Conservation (phyloP, 1,140 invertebrate species). For the Drosophila tristis region DNA sequence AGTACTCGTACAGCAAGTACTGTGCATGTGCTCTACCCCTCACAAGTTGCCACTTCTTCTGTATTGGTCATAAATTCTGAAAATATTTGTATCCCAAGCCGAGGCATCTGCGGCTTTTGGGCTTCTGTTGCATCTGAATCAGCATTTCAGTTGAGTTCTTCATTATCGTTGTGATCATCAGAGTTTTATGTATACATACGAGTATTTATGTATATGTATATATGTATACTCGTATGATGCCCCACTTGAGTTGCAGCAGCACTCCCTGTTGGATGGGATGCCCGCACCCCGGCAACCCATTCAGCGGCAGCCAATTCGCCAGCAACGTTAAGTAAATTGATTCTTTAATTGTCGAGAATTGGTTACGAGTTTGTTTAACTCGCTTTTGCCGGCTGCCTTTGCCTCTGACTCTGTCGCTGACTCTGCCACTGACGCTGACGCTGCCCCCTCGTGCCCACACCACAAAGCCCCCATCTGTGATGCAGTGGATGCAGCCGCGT, state of each 20-base stretch:
- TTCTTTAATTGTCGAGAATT: conserved; percentile 82
- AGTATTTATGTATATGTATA: conserved; percentile 2
- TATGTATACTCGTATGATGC: conserved; percentile 31
- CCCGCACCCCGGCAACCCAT: conserved; percentile 50
- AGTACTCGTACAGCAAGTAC: conserved; percentile 10
- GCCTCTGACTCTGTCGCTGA: conserved; percentile 25
- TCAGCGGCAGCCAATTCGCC: conserved; percentile 66
- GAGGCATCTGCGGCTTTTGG: conserved; percentile 38
- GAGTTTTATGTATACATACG: conserved; percentile 46
- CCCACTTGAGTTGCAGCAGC: conserved; percentile 66
- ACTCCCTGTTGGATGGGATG: conserved; percentile 15
- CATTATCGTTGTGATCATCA: conserved; percentile 69
- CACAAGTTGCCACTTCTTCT: conserved; percentile 12
- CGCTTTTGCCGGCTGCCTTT: conserved; percentile 51
- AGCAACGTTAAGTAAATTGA: conserved; percentile 80
- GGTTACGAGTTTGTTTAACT: conserved; percentile 80
- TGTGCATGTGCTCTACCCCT: conserved; percentile 6
- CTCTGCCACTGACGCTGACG: not conserved
- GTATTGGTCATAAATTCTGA: conserved; percentile 42
- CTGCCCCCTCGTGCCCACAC: conserved; percentile 19
- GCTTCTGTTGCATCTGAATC: conserved; percentile 60
- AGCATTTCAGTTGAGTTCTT: conserved; percentile 54
- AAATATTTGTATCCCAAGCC: conserved; percentile 18
- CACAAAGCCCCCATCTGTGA: conserved; percentile 67
- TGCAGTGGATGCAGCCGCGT: conserved; percentile 21